phyloP scores from a whole-genome alignment of 2,888 invertebrate genomes.

The Trichogramma dendrolimi region DNA sequence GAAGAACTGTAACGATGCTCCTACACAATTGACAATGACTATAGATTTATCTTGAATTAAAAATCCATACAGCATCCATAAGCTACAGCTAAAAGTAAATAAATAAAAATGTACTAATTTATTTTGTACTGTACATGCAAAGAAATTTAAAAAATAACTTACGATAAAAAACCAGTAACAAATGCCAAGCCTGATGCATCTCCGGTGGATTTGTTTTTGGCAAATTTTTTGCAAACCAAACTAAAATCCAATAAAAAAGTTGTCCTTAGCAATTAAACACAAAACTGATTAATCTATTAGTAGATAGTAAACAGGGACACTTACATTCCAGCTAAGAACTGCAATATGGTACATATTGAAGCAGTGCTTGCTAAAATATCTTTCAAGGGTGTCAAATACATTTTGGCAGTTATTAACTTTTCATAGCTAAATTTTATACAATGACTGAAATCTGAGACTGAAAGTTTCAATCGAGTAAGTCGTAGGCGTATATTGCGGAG shows the following conservation, averaged over 20 bases:
- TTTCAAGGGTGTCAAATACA: conserved; percentile 19
- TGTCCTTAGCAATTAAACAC: neutral
- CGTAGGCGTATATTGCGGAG: too few relatives aligned
- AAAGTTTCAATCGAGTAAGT: too few relatives aligned
- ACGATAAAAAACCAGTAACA: conserved; percentile 72
- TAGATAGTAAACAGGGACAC: conserved; percentile 43
- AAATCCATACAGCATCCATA: conserved; percentile 80
- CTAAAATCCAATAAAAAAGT: conserved; percentile 51
- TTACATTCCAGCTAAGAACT: conserved; percentile 84
- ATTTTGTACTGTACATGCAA: neutral
- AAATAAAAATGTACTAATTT: conserved; percentile 14
- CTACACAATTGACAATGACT: conserved; percentile 72
- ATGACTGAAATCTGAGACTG: too few relatives aligned
- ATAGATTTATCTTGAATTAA: conserved; percentile 69
- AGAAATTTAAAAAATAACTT: conserved; percentile 37
- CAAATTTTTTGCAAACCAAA: conserved; percentile 72
- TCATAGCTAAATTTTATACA: conserved; percentile 1
- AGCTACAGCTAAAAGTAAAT: conserved; percentile 60
- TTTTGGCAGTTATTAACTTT: conserved; percentile 5
- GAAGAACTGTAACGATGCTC: conserved; percentile 64
- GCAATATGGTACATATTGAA: conserved; percentile 72
- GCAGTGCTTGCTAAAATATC: conserved; percentile 57
- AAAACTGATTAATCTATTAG: neutral
- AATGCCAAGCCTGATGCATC: conserved; percentile 76
- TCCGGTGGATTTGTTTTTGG: conserved; percentile 69